Base-by-base conservation (phyloP, 2,113 vertebrate genomes). In the Conger conger region DNA sequence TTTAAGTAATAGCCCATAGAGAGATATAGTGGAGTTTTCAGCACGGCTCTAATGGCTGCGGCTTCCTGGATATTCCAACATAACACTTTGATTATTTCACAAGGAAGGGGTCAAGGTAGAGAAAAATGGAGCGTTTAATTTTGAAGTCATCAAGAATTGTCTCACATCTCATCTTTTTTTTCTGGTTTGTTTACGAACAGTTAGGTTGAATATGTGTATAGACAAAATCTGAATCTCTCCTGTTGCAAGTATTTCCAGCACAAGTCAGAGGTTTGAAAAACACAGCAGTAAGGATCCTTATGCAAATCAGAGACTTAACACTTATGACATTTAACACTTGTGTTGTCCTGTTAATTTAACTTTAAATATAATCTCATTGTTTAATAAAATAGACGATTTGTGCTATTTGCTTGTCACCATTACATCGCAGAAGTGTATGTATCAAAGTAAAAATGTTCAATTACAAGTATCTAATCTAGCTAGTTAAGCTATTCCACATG, bases 1-100 rank as follows among this genome's bases (percentile, higher is more conserved):
- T 99, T 98, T 99, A 98, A 98, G 97, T 99, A 99, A 99, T 99
- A 97, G 96, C 93, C 96, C 97, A 98, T 97, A 98, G 98, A 99
- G 97, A 97, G 97, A 98, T 99, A 97, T 99, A 99, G 98, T 99
- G 98, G 96, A 98, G 97, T 99, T 99, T 98, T 98, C 98, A 99
- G 98, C 97, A 97, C 96, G 96, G 96, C 97, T 97, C 96, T 98
- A 98, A 99, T 99, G 96, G 98, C 96, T 97, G 96, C 95, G 94
- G 96, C 96, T 95, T n/a, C 93, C 94, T 93, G 95, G 97, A 97
- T 97, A 96, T 97, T 97, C 95, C 94, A 95, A 95, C 96, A 96
- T 96, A 97, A 96, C 96, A 97, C 93, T 95, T 94, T 97, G 96
- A 97, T 98, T 97, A 96, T 97, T 97, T 96, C 96, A 94, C 94